phyloP scores from a whole-genome alignment of 2,888 invertebrate genomes.

The Synergus gifuensis region DNA sequence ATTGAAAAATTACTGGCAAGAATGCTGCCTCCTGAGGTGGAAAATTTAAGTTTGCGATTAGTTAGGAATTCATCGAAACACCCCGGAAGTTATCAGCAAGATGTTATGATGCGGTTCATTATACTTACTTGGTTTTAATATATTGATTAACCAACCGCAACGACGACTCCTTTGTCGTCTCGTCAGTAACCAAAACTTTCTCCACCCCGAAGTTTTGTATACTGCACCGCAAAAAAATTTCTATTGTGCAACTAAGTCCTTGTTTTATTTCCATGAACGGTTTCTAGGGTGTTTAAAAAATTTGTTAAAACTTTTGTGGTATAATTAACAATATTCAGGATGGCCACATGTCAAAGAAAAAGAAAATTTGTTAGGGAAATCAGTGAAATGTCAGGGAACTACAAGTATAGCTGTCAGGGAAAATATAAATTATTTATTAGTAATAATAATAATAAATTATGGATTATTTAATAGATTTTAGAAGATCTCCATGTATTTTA shows the following conservation, averaged over 20 bases:
- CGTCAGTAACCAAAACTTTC: conserved; percentile 14
- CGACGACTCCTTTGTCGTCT: not conserved
- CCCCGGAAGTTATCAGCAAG: not conserved
- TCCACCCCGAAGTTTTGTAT: conserved; percentile 18
- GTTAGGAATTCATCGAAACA: conserved; percentile 1
- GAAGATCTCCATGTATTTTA: too few species aligned
- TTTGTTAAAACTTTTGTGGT: not conserved
- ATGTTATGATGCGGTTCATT: conserved; percentile 6
- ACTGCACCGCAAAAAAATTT: conserved; percentile 41
- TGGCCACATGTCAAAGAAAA: too few species aligned
- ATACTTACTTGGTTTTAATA: conserved; percentile 5
- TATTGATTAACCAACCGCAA: conserved; percentile 12
- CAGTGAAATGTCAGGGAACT: too few species aligned
- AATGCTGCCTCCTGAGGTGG: not conserved
- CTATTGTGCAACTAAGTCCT: conserved; percentile 18
- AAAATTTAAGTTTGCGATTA: conserved; percentile 4
- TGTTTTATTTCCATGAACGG: not conserved
- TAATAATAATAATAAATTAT: too few species aligned
- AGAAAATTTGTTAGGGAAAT: too few species aligned
- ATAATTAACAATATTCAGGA: too few species aligned
- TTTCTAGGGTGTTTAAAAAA: not conserved
- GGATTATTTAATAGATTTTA: too few species aligned
- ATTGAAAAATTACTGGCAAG: conserved; percentile 3
- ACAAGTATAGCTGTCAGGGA: too few species aligned
- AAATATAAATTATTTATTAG: too few species aligned